Evolutionary conservation across 2,888 invertebrate species (phyloP).

Genomic region (Plebejus melissa): DNA sequence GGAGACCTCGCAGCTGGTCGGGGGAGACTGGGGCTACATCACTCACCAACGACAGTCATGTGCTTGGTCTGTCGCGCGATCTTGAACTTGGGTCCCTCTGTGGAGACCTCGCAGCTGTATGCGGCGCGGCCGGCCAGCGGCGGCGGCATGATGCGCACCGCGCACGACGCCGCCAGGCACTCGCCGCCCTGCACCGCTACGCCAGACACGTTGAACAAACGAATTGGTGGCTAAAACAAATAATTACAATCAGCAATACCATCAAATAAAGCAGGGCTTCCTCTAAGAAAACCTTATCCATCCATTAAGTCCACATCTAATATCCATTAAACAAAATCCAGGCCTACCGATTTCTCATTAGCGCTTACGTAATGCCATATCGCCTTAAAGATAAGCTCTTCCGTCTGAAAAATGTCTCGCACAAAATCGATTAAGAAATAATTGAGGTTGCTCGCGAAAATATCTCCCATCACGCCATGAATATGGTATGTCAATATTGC

Average conservation of each 20-base stretch:
- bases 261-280: neutral
- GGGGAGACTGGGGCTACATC: neutral
- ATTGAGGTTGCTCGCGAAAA: constrained; percentile 1
- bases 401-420: constrained; percentile 9
- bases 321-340: neutral
- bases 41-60: constrained; percentile 72
- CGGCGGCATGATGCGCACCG: constrained; percentile 67
- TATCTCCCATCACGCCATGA: neutral
- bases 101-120: constrained; percentile 69
- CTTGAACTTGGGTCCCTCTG: constrained; percentile 70
- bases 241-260: neutral
- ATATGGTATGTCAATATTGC: constrained; percentile 14
- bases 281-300: too few species aligned
- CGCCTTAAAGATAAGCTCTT: neutral
- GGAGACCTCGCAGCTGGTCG: too few species aligned
- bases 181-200: constrained; percentile 68
- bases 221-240: constrained; percentile 57
- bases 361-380: constrained; percentile 5
- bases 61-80: constrained; percentile 69
- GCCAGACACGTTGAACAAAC: constrained; percentile 66
- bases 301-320: too few species aligned
- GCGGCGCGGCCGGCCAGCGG: constrained; percentile 64
- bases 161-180: constrained; percentile 58
- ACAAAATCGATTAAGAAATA: constrained; percentile 8
- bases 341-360: neutral